Conservation (phyloP, 2,888 invertebrate genomes). For the Lepidochitona cinerea region DNA sequence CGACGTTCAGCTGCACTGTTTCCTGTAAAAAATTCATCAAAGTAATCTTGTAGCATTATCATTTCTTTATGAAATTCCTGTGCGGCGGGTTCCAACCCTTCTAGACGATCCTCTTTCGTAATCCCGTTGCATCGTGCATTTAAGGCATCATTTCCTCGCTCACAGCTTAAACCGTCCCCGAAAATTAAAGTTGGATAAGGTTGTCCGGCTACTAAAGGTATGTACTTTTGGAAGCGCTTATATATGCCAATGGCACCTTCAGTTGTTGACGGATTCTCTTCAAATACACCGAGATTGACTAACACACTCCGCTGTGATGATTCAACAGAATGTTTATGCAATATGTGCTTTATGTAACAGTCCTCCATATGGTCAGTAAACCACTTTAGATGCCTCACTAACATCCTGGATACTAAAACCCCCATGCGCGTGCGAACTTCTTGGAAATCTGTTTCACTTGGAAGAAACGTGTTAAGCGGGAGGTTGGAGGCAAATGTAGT, state of each 20-base stretch:
- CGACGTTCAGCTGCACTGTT: slow-evolving; percentile 8
- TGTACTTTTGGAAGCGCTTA: neutral
- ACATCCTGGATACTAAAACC: slow-evolving; percentile 18
- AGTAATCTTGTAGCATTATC: slow-evolving; percentile 29
- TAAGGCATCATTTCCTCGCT: too few relatives aligned
- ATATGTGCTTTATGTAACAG: slow-evolving; percentile 9
- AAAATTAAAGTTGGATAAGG: neutral
- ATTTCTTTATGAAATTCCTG: slow-evolving; percentile 38
- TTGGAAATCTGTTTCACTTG: slow-evolving; percentile 10
- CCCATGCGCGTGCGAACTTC: slow-evolving; percentile 10
- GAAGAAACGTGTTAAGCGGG: neutral
- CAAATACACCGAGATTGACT: slow-evolving; percentile 24
- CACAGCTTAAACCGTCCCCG: neutral
- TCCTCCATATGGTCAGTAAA: slow-evolving; percentile 19
- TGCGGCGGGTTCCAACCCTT: slow-evolving; percentile 20
- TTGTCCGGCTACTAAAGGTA: neutral
- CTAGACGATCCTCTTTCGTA: too few relatives aligned
- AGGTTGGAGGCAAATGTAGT: neutral
- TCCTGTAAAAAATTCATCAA: slow-evolving; percentile 25
- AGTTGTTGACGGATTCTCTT: slow-evolving; percentile 25
- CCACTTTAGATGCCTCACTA: slow-evolving; percentile 19
- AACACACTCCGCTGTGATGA: slow-evolving; percentile 16
- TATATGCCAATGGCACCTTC: neutral
- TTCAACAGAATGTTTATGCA: slow-evolving; percentile 19
- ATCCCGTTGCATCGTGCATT: too few relatives aligned